phyloP scores from a whole-genome alignment of 2,888 invertebrate genomes.

The Pasiphila rectangulata region DNA sequence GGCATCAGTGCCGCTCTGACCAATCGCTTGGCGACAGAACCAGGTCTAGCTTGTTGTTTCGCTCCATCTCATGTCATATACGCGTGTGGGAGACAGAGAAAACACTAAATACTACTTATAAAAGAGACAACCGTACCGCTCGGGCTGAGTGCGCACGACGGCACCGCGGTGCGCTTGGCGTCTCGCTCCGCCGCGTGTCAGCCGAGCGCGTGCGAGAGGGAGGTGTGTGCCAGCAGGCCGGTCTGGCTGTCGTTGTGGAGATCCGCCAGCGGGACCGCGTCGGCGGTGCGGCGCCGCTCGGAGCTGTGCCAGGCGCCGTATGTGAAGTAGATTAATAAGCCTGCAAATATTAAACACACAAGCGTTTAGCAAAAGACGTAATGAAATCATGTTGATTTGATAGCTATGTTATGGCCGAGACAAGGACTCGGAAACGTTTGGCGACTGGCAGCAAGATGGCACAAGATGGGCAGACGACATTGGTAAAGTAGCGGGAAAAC shows the following conservation, averaged over 20 bases:
- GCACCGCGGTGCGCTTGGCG: not conserved
- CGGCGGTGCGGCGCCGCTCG: slow-evolving; percentile 62
- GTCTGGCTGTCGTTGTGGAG: slow-evolving; percentile 66
- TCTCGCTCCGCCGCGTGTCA: slow-evolving; percentile 43
- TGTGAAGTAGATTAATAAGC: slow-evolving; percentile 85
- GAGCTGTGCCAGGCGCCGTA: slow-evolving; percentile 87
- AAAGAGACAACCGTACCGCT: slow-evolving; percentile 49
- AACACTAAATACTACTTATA: slow-evolving; percentile 1
- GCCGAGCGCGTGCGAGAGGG: slow-evolving; percentile 56
- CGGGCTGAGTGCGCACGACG: slow-evolving; percentile 42
- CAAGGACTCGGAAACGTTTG: too few species aligned
- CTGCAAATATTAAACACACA: too few species aligned
- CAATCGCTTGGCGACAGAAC: too few species aligned
- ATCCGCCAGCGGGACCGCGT: slow-evolving; percentile 51
- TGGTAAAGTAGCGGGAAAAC: too few species aligned
- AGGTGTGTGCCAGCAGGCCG: slow-evolving; percentile 52
- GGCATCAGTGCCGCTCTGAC: too few species aligned
- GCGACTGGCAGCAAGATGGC: too few species aligned
- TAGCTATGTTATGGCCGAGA: too few species aligned
- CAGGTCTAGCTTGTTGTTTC: too few species aligned
- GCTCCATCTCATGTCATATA: not conserved
- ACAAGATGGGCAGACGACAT: too few species aligned
- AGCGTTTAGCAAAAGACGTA: too few species aligned
- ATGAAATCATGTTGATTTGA: too few species aligned
- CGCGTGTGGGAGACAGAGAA: not conserved